A percentile compares a stretch with the other conserved stretches of the same genome.
Evolutionary conservation across 2,113 vertebrate genomes (phyloP).

Genomic region (Mesitornis unicolor): DNA sequence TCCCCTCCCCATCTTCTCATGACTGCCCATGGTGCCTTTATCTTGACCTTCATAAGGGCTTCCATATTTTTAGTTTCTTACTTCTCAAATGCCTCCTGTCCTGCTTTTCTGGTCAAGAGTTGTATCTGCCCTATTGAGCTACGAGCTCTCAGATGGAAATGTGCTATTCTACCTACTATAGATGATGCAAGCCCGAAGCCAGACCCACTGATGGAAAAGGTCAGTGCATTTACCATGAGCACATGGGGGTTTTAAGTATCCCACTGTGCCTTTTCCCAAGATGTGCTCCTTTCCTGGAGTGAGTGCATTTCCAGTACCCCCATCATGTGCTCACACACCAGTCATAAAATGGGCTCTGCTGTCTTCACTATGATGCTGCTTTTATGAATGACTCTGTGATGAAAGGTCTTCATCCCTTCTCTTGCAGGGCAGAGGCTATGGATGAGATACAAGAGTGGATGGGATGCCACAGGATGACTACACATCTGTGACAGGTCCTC

Average conservation of each 20-base stretch:
- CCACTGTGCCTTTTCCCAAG: not conserved
- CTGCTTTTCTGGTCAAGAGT: not conserved
- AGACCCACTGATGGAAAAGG: not conserved
- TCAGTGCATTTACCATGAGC: not conserved
- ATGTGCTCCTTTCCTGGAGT: not conserved
- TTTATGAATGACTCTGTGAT: not conserved
- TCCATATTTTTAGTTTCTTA: not conserved
- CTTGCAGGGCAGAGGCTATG: not conserved
- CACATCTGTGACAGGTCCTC: not conserved
- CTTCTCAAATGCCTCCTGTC: not conserved
- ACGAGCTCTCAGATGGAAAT: not conserved
- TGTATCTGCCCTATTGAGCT: not conserved
- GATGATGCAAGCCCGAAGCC: not conserved
- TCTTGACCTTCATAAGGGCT: not conserved
- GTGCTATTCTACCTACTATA: not conserved
- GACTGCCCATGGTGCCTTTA: not conserved
- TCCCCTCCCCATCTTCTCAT: not conserved
- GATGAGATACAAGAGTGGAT: not conserved
- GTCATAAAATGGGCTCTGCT: not conserved
- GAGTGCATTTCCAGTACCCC: not conserved
- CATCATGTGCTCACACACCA: fast-evolving
- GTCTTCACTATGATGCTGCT: not conserved
- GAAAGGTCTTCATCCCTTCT: not conserved
- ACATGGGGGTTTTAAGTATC: not conserved
- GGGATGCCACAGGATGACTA: not conserved